phyloP scores from a whole-genome alignment of 2,113 vertebrate genomes.

The Python bivittatus region DNA sequence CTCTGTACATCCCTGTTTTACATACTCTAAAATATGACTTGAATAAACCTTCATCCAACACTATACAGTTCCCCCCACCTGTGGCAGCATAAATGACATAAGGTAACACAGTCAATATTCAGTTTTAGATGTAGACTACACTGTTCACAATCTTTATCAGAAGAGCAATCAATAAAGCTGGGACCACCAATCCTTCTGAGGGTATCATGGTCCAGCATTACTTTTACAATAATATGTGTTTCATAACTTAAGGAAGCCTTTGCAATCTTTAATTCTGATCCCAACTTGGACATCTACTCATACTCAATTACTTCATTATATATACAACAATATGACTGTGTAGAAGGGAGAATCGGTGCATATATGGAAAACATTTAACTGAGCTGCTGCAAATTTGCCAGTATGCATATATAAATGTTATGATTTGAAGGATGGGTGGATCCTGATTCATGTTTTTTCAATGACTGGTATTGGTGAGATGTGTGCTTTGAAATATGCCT shows the following conservation, averaged over 20 bases:
- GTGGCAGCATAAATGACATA: neutral
- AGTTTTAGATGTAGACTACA: neutral
- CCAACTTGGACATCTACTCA: neutral
- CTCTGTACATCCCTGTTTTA: neutral
- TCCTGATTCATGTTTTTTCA: neutral
- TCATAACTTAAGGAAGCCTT: neutral
- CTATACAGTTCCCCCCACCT: neutral
- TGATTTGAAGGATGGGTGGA: neutral
- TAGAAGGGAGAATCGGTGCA: neutral
- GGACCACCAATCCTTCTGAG: neutral
- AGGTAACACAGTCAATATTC: neutral
- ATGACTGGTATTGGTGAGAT: neutral
- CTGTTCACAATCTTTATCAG: neutral
- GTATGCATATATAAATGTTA: neutral
- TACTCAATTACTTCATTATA: rapidly evolving
- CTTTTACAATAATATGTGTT: neutral
- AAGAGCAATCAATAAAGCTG: neutral
- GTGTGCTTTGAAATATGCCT: neutral
- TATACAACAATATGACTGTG: neutral
- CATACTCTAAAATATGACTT: neutral
- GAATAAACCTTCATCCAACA: neutral
- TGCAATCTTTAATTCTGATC: neutral
- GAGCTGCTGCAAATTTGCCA: neutral
- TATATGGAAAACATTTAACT: neutral
- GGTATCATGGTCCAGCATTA: neutral